A percentile compares a stretch with the other conserved stretches of the same genome.
Conservation (phyloP, 2,888 invertebrate species). For the Drosophila robusta region DNA sequence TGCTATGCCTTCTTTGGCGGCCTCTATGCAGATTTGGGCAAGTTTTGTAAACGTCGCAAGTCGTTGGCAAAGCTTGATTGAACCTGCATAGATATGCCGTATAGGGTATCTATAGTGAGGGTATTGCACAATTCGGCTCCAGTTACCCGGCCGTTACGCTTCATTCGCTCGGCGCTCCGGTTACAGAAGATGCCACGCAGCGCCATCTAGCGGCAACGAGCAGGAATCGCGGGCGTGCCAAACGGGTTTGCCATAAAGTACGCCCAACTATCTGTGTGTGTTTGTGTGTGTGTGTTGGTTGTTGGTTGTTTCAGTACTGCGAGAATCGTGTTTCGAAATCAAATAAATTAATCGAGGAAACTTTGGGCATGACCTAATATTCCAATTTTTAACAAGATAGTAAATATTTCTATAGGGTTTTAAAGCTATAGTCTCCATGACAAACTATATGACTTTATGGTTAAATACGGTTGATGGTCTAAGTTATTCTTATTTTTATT, state of each 20-base stretch:
- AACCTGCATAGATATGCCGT: constrained; percentile 31
- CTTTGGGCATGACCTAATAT: background rate
- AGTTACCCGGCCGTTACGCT: constrained; percentile 47
- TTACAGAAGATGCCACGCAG: constrained; percentile 38
- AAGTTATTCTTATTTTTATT: too few species aligned
- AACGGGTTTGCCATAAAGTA: constrained; percentile 15
- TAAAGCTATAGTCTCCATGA: too few species aligned
- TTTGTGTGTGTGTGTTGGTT: background rate
- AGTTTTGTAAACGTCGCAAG: constrained; percentile 35
- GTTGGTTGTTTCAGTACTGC: constrained; percentile 11
- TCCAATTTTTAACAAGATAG: background rate
- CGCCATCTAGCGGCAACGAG: constrained; percentile 25
- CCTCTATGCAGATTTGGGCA: constrained; percentile 53
- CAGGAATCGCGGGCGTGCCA: constrained; percentile 8
- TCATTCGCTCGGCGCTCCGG: constrained; percentile 41
- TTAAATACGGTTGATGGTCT: too few species aligned
- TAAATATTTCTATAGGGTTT: too few species aligned
- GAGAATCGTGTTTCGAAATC: constrained; percentile 37
- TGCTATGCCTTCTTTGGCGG: constrained; percentile 65
- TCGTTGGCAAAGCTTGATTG: constrained; percentile 49
- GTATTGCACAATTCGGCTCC: too few species aligned
- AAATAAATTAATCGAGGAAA: constrained; percentile 12
- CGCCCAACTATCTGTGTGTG: background rate
- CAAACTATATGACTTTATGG: too few species aligned
- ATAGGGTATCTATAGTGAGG: background rate